Percentiles rank a stretch among this genome's conserved stretches.
Conservation (phyloP, 2,113 vertebrate genomes). For the Blennius ocellaris region DNA sequence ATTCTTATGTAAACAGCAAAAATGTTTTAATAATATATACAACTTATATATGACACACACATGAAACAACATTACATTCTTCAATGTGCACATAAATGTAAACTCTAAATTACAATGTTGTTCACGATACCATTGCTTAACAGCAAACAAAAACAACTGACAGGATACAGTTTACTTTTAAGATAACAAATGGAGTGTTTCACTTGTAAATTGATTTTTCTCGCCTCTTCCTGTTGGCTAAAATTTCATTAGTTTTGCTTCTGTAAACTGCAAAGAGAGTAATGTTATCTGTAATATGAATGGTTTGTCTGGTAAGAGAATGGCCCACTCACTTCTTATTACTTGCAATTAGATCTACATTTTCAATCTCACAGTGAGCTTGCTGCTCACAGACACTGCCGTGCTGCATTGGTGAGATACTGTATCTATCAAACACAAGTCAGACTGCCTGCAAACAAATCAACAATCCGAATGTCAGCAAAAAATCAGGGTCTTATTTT, state of each 20-base stretch:
- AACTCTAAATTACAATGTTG: too few species aligned
- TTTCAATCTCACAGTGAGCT: neutral
- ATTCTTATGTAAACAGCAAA: neutral
- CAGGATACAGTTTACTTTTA: too few species aligned
- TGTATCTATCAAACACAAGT: constrained; percentile 5
- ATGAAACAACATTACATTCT: neutral
- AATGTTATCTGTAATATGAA: neutral
- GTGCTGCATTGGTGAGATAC: neutral
- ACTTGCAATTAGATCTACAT: neutral
- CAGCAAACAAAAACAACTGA: too few species aligned
- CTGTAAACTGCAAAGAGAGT: neutral
- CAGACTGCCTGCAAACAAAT: neutral
- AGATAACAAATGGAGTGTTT: too few species aligned
- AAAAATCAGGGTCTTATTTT: neutral
- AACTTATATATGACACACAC: neutral
- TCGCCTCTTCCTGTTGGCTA: too few species aligned
- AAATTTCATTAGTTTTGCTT: neutral
- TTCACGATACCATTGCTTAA: too few species aligned
- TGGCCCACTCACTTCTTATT: neutral
- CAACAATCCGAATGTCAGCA: constrained; percentile 1
- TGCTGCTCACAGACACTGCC: neutral
- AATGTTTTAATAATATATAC: neutral
- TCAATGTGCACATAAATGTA: neutral
- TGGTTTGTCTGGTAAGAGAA: neutral
- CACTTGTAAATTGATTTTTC: neutral